phyloP scores from a whole-genome alignment of 2,888 invertebrate species.

The Agrochola litura region DNA sequence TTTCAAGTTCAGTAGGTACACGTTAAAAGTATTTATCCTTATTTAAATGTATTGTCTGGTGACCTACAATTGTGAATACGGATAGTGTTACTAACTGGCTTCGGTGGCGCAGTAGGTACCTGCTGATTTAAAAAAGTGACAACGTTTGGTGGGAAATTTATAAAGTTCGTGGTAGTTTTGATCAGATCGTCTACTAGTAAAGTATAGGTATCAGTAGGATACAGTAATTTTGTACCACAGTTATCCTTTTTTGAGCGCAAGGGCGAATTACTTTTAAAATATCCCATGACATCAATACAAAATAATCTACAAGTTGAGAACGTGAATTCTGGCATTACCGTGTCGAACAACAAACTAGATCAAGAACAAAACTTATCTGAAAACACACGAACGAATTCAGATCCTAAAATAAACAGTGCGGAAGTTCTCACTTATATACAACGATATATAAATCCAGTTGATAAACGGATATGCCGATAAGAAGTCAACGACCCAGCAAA shows the following conservation, averaged over 20 bases:
- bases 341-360: slow-evolving; percentile 6
- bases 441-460: slow-evolving; percentile 43
- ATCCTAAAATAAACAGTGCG: slow-evolving; percentile 52
- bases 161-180: not conserved
- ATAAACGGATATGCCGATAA: slow-evolving; percentile 61
- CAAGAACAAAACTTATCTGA: slow-evolving; percentile 20
- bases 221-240: not conserved
- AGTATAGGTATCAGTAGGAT: not conserved
- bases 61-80: not conserved
- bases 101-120: too few species aligned
- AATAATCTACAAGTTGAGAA: not conserved
- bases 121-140: not conserved
- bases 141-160: not conserved
- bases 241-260: not conserved
- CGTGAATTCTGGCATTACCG: not conserved
- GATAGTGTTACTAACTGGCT: not conserved
- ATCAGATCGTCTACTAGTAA: not conserved
- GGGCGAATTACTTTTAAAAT: not conserved
- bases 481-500: slow-evolving; percentile 56
- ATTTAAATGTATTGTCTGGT: slow-evolving; percentile 18
- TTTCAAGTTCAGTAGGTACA: slow-evolving; percentile 47
- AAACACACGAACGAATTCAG: slow-evolving; percentile 14
- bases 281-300: not conserved
- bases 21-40: slow-evolving; percentile 22
- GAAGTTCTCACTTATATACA: slow-evolving; percentile 36